Conservation (phyloP, 2,888 invertebrate species). For the Scelioninae gen. 1 region DNA sequence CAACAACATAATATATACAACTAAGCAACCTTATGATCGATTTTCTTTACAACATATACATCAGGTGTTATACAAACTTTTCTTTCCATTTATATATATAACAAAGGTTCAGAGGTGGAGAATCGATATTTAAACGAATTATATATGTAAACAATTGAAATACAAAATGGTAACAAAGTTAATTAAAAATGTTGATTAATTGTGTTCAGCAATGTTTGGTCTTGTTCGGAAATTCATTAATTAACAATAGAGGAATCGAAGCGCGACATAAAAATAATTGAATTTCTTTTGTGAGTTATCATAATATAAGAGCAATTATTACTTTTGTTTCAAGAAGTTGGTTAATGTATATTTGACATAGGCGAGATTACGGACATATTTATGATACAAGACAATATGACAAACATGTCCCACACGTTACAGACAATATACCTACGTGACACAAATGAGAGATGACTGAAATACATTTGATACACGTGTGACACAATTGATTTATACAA, state of each 20-base stretch:
- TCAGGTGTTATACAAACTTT: too few species aligned
- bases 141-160: too few species aligned
- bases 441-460: conserved; percentile 40
- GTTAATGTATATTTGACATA: conserved; percentile 15
- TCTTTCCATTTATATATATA: too few species aligned
- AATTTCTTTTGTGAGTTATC: conserved; percentile 9
- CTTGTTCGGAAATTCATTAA: too few species aligned
- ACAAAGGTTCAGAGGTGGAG: too few species aligned
- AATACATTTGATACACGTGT: conserved; percentile 47
- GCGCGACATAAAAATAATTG: conserved; percentile 11
- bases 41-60: too few species aligned
- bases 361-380: conserved; percentile 28
- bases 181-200: too few species aligned
- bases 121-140: too few species aligned
- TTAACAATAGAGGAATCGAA: neutral
- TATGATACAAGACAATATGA: conserved; percentile 24
- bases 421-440: conserved; percentile 28
- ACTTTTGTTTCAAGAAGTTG: conserved; percentile 30
- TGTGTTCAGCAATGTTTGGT: too few species aligned
- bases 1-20: too few species aligned
- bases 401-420: conserved; percentile 36
- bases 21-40: too few species aligned
- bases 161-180: too few species aligned
- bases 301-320: conserved; percentile 18
- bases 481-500: conserved; percentile 35